Evolutionary conservation across 2,113 vertebrate genomes (phyloP).

Genomic region (Brachypteracias leptosomus): DNA sequence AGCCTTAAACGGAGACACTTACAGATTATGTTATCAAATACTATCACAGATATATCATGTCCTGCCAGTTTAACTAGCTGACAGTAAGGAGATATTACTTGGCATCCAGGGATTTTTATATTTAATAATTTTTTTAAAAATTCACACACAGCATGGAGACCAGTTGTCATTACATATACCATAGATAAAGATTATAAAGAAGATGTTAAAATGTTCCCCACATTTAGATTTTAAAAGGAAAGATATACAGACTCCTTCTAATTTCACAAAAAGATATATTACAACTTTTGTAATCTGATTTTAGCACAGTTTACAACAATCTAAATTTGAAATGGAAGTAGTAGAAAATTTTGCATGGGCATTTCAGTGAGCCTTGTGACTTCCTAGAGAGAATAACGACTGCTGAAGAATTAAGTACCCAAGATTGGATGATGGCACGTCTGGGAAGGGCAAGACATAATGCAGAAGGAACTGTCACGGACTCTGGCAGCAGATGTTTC

Average conservation of each 20-base stretch:
- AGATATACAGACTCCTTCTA: background rate
- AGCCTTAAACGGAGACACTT: too few species aligned
- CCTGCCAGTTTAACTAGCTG: background rate
- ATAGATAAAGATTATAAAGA: conserved; percentile 31
- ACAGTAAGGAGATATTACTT: conserved; percentile 40
- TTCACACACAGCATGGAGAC: background rate
- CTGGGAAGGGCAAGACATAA: conserved; percentile 37
- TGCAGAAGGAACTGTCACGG: background rate
- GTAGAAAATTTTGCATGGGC: background rate
- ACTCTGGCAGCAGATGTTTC: background rate
- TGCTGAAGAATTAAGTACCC: background rate
- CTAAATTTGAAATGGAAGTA: conserved; percentile 39
- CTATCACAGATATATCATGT: background rate
- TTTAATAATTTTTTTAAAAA: background rate
- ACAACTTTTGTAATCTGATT: background rate
- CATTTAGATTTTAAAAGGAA: background rate
- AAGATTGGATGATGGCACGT: conserved; percentile 21
- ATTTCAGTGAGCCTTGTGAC: conserved; percentile 3
- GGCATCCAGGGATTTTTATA: conserved; percentile 19
- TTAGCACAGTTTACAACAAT: background rate
- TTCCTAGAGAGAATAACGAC: conserved; percentile 30
- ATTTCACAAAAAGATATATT: background rate
- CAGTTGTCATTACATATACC: conserved; percentile 29
- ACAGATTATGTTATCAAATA: background rate
- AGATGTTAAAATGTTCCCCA: background rate